phyloP scores from a whole-genome alignment of 2,113 vertebrate genomes.

The Lepus timidus region DNA sequence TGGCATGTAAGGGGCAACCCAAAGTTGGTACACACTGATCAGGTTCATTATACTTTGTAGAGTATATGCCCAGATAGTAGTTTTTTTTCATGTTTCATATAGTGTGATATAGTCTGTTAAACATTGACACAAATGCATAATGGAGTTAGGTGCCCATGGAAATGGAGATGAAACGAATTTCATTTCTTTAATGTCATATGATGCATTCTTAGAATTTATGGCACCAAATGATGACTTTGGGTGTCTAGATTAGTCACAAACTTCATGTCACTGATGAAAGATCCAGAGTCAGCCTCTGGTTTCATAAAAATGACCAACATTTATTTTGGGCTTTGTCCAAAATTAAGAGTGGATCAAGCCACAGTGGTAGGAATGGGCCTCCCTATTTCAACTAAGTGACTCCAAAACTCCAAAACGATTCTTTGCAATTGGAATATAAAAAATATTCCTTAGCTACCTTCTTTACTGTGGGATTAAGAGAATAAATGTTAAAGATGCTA shows the following conservation, averaged over 20 bases:
- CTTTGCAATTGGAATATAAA: not conserved
- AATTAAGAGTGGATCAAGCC: not conserved
- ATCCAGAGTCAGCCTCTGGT: not conserved
- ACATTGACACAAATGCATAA: not conserved
- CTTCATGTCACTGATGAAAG: conserved; percentile 13
- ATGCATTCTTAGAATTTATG: not conserved
- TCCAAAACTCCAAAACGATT: not conserved
- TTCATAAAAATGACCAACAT: conserved; percentile 12
- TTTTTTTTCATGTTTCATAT: conserved; percentile 4
- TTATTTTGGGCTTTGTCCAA: not conserved
- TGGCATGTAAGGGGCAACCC: not conserved
- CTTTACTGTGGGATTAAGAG: not conserved
- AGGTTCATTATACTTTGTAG: not conserved
- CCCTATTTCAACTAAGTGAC: not conserved
- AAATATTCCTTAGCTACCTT: not conserved
- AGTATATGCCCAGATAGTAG: not conserved
- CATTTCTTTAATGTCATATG: conserved; percentile 52
- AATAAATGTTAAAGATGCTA: not conserved
- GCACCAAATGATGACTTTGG: not conserved
- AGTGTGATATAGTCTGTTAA: not conserved
- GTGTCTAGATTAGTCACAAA: conserved; percentile 20
- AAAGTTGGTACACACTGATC: not conserved
- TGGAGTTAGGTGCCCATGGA: not conserved
- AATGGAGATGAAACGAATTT: conserved; percentile 55
- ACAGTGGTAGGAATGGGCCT: not conserved